phyloP scores from a whole-genome alignment of 2,797 vertebrate species.

The Propithecus deckenii region DNA sequence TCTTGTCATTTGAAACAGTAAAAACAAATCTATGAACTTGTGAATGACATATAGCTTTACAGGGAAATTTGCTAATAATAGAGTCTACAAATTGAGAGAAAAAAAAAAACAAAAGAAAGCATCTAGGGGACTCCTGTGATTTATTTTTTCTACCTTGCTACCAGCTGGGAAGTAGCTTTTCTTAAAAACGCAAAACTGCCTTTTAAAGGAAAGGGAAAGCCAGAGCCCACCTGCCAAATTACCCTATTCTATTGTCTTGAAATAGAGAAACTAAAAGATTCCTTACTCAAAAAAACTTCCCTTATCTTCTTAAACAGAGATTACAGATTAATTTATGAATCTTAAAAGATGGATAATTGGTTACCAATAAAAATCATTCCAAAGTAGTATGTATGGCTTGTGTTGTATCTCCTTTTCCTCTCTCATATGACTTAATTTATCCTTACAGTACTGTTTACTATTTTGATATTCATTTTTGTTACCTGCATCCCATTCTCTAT shows the following conservation, averaged over 20 bases:
- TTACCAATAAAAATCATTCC: slow-evolving; percentile 33
- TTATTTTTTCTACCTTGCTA: background rate
- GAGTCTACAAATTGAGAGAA: background rate
- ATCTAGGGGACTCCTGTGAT: background rate
- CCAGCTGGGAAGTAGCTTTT: background rate
- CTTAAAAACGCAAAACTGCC: background rate
- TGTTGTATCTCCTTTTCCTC: background rate
- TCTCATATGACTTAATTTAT: background rate
- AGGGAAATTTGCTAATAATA: background rate
- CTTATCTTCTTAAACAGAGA: background rate
- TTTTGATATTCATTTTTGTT: background rate
- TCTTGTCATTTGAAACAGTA: background rate
- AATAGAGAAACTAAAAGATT: slow-evolving; percentile 7
- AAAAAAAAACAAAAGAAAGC: background rate
- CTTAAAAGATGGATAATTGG: background rate
- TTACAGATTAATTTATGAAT: background rate
- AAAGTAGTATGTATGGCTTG: background rate
- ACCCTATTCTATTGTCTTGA: background rate
- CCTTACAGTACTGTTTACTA: background rate
- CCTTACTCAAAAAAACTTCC: background rate
- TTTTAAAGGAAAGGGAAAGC: background rate
- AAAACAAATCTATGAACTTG: background rate
- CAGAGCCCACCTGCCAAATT: background rate
- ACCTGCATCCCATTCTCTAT: background rate
- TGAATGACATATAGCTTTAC: background rate